Conservation (phyloP, 1,140 invertebrate species). For the Bombus superbus region DNA sequence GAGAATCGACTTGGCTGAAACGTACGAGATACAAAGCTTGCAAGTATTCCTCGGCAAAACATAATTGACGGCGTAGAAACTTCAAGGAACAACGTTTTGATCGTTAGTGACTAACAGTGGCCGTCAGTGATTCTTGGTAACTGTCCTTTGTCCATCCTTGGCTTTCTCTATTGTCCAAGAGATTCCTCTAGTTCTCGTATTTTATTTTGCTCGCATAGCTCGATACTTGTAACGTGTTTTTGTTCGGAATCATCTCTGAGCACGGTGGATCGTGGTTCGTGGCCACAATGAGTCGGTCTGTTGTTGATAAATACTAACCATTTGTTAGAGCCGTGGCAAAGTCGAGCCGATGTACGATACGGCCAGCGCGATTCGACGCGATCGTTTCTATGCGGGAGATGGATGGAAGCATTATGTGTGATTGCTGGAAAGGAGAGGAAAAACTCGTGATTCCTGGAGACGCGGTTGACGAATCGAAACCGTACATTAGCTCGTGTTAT, state of each 20-base stretch:
- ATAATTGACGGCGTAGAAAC: not conserved
- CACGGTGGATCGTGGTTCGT: not conserved
- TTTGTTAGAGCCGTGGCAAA: conserved; percentile 39
- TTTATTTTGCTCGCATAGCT: conserved; percentile 38
- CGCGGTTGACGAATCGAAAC: not conserved
- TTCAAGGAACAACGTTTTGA: not conserved
- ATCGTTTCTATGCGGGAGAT: conserved; percentile 7
- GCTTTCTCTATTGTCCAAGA: conserved; percentile 19
- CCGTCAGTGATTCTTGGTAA: not conserved
- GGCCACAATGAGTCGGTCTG: not conserved
- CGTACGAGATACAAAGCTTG: not conserved
- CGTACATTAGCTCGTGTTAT: not conserved
- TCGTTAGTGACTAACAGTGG: not conserved
- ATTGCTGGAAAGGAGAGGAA: not conserved
- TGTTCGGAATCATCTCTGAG: not conserved
- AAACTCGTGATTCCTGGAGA: conserved; percentile 2
- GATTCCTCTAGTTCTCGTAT: not conserved
- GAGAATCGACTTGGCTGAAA: not conserved
- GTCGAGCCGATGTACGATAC: conserved; percentile 19
- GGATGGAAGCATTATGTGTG: not conserved
- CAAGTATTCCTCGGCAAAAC: not conserved
- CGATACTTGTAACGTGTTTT: conserved; percentile 22
- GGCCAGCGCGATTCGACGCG: not conserved
- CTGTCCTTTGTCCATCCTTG: conserved; percentile 29
- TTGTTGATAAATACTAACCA: conserved; percentile 44